Base-by-base conservation (phyloP, 1,140 invertebrate species). In the Phymastichus coffea region DNA sequence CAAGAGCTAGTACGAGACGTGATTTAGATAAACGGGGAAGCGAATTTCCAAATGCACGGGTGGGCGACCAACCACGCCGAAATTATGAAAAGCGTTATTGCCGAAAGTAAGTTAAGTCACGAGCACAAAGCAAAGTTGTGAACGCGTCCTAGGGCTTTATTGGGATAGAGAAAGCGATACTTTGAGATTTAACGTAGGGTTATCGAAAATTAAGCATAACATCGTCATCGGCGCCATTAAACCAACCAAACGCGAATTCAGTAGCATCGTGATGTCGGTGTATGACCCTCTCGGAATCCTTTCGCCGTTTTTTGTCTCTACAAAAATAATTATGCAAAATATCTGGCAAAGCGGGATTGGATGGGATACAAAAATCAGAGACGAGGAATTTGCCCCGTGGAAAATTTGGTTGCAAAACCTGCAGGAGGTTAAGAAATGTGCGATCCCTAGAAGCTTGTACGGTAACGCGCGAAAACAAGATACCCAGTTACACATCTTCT, bases 261-360 rank as follows among this genome's bases (percentile, higher is more conserved):
- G 28, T 15, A 47, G n/a, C 28, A 7, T 47, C 20, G 57, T 68
- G 0, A 66, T 67, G 67, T 64, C 65, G 0, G 35, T 68, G 17
- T 66, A 61, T 51, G 63, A 71, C 52, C 66, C 62, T 2, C 51
- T 67, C n/a, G 63, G 70, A 19, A n/a, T n/a, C 52, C 53, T 68
- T 51, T 63, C 59, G 1, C 26, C 55, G 20, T 52, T 61, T n/a
- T 55, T 51, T n/a, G 46, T 67, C 8, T 26, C 41, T 22, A 53
- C 44, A 1, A 66, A 67, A 55, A 70, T 64, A 14, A n/a, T 70
- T 19, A 33, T 63, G 1, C 67, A 66, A 52, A 48, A 64, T 15
- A 33, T 60, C 4, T 66, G 64, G 64, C 23, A 51, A 33, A 41
- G 20, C 8, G 52, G 38, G 7, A 65, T 63, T 12, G 40, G 52